A percentile compares a stretch with the other conserved stretches of the same genome.
Conservation (phyloP, 2,888 invertebrate species). For the Lycocerus yunnanus region DNA sequence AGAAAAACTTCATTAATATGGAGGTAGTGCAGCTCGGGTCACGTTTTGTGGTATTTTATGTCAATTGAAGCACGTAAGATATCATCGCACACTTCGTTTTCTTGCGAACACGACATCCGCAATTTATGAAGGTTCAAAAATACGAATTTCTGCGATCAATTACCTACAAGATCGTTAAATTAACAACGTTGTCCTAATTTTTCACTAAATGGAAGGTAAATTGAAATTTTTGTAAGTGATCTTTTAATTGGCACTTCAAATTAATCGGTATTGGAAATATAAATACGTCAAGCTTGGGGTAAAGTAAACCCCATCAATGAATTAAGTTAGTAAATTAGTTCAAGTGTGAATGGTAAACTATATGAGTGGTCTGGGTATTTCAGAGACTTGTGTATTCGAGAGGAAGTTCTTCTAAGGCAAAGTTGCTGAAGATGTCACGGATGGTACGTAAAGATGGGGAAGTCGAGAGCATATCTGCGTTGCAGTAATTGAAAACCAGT, state of each 20-base stretch:
- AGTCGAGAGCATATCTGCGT: not conserved
- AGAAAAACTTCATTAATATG: constrained; percentile 16
- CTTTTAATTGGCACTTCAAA: not conserved
- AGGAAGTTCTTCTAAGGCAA: not conserved
- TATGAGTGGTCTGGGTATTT: not conserved
- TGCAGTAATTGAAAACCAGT: not conserved
- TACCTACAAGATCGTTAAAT: not conserved
- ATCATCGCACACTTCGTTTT: constrained; percentile 12
- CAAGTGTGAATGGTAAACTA: not conserved
- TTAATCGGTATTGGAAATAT: not conserved
- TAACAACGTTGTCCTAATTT: not conserved
- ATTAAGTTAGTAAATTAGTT: constrained; percentile 1
- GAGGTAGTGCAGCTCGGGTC: constrained; percentile 15
- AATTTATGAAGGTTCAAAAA: constrained; percentile 17
- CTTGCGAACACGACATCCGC: constrained; percentile 7
- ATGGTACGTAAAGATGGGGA: not conserved
- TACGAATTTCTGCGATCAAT: not conserved
- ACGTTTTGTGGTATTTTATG: constrained; percentile 21
- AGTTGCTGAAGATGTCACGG: not conserved
- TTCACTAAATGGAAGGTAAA: not conserved
- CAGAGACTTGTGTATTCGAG: not conserved
- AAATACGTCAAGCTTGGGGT: not conserved
- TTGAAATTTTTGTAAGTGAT: not conserved
- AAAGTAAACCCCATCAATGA: not conserved
- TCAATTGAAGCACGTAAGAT: constrained; percentile 14